phyloP scores from a whole-genome alignment of 2,113 vertebrate species.

The Mesitornis unicolor region DNA sequence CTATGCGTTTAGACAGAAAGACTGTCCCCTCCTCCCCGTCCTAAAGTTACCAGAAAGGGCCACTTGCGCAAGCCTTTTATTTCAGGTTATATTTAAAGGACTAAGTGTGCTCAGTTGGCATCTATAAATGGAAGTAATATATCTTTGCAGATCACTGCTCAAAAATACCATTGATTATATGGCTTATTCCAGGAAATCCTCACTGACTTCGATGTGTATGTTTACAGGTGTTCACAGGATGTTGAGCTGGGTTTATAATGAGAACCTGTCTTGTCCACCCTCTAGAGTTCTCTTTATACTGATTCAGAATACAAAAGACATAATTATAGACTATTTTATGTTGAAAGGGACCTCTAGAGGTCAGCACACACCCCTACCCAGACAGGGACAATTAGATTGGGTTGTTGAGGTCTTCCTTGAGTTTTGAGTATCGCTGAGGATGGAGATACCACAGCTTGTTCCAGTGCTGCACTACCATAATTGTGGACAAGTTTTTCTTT shows the following conservation, averaged over 20 bases:
- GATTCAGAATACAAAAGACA: background rate
- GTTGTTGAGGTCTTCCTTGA: background rate
- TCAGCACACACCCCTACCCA: rapidly evolving
- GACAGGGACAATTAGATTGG: background rate
- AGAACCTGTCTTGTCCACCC: background rate
- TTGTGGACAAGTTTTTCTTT: background rate
- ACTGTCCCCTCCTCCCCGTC: background rate
- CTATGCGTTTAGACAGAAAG: background rate
- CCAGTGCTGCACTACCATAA: background rate
- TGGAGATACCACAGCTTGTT: background rate
- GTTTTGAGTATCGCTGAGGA: background rate
- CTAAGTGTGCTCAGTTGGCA: background rate
- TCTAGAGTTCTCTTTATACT: background rate
- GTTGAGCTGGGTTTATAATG: background rate
- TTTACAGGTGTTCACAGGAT: background rate
- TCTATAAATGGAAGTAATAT: background rate
- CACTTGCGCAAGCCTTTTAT: background rate
- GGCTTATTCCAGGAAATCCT: background rate
- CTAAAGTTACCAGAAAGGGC: background rate
- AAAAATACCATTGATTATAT: background rate
- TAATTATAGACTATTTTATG: background rate
- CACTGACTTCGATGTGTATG: background rate
- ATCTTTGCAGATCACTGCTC: background rate
- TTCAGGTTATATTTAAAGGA: conserved; percentile 15
- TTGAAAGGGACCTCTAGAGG: background rate